These are phyloP conservation scores for Anas platyrhynchos DNA, from an alignment of 2,113 vertebrate genomes.

Conservation along the genomic window DNA sequence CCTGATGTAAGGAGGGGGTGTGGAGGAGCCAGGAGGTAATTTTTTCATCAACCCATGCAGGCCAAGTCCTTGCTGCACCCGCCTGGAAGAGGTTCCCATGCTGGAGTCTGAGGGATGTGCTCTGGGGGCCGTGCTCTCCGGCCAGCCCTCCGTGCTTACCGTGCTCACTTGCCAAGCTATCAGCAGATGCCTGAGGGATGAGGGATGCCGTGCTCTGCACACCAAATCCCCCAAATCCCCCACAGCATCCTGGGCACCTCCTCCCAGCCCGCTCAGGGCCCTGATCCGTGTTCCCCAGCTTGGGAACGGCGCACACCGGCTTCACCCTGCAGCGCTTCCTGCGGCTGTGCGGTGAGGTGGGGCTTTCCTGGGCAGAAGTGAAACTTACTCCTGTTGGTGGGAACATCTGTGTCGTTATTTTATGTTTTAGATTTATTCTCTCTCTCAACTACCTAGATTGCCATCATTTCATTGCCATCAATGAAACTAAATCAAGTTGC, in stretches of 20 bases:
- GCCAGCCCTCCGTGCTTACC: no score
- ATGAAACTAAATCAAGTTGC: background rate
- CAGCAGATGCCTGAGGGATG: no score
- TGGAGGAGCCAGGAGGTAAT: background rate
- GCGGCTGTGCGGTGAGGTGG: background rate
- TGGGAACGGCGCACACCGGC: no score
- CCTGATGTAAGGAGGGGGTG: background rate
- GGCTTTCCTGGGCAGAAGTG: background rate
- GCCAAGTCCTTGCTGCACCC: background rate
- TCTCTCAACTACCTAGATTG: background rate
- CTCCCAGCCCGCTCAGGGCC: background rate
- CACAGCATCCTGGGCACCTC: rapidly evolving
- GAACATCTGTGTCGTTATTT: background rate
- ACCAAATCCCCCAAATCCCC: rapidly evolving
- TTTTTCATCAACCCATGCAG: background rate
- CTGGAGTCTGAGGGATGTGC: no score
- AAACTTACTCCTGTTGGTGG: background rate
- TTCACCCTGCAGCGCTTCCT: no score
- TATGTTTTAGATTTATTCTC: background rate
- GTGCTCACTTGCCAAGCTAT: no score
- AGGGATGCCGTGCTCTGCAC: background rate
- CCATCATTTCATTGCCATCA: rapidly evolving
- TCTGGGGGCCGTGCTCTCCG: no score
- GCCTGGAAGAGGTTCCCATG: background rate
- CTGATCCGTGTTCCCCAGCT: no score